Evolutionary conservation across 2,797 vertebrate genomes (phyloP), one percentile per base, ranked within the genome.

Genomic region (Naso thynnoides): DNA sequence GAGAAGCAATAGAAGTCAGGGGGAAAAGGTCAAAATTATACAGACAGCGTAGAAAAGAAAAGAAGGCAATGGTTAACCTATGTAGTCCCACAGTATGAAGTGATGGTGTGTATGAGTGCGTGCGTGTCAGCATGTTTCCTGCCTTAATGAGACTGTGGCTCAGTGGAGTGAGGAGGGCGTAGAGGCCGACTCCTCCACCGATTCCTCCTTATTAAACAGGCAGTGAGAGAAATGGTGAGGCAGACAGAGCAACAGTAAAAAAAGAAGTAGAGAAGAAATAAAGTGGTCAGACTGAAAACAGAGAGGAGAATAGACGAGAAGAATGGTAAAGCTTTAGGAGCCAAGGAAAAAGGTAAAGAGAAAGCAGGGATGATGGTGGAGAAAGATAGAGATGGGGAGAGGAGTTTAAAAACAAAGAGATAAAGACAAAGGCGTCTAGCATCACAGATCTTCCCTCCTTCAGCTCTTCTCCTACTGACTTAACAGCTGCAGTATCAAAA

Each of bases 141-240:
- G 27, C 64, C 29, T 67, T 82, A 87, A 88, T 86, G 73, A 88
- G 78, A 70, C 52, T 31, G 55, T 74, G 76, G 69, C 62, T 72
- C 70, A 68, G 70, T 13, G 74, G 66, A 73, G 66, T 49, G 64
- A 72, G 47, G 47, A 72, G 70, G 65, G 31, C 15, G 19, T 0
- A 19, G 31, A 75, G 69, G 61, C 53, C 24, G 23, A 60, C 61
- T 60, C 70, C 44, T 65, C 54, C 69, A 41, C 69, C 75, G 6
- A 24, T 61, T 49, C 42, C 56, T 72, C 44, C 68, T 77, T 81
- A 84, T 85, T 81, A 79, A 67, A 71, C 49, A 44, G 21, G 19
- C 48, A 38, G 29, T 29, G 3, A 31, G 55, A 27, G 38, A n/a
- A 16, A 21, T 14, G 42, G 6, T 13, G 41, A 62, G 33, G 6